Evolutionary conservation across 2,888 invertebrate genomes (phyloP), one percentile per base, ranked within the genome.

Genomic region (Colletes collaris): DNA sequence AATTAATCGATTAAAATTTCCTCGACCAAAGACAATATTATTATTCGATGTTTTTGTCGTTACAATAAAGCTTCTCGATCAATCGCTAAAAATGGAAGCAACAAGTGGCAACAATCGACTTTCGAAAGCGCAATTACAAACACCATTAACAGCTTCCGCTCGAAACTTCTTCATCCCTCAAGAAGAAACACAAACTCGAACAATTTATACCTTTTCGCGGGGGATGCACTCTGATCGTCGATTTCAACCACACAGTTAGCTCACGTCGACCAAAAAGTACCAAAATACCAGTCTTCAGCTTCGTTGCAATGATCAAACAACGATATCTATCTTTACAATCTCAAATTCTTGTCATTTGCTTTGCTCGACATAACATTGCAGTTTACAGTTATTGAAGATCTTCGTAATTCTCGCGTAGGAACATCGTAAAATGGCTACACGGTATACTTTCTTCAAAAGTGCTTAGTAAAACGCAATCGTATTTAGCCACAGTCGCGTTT

Each of bases 271-370:
- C 66, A 59, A 62, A 71, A 52, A 60, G 64, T 55, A 72, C 77
- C 79, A 73, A 67, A 76, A 79, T 73, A 75, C 8, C 49, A 49
- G 67, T 72, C 40, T 40, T 40, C 70, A 64, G 70, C 65, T 64
- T 66, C 77, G 65, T 66, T 79, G 37, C 71, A 52, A 83, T 83
- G 79, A 81, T 77, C 63, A 76, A 66, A 66, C 63, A 74, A 60
- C 63, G 69, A 74, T 68, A 74, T 40, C 4, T 40, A 40, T 40
- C 2, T 27, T 27, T 27, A 2, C 27, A 27, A 27, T 27, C 27
- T 27, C 27, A 27, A 27, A 2, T 27, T 27, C 27, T 27, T 40
- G 3, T 40, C 40, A 40, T 40, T 40, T 6, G 40, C 40, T 40
- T 40, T 40, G 3, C 0, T 40, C 40, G 6, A 40, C 6, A 3